These are phyloP conservation scores for Acanthurus leucopareius DNA, from an alignment of 2,797 vertebrate genomes.

Conservation along the genomic window DNA sequence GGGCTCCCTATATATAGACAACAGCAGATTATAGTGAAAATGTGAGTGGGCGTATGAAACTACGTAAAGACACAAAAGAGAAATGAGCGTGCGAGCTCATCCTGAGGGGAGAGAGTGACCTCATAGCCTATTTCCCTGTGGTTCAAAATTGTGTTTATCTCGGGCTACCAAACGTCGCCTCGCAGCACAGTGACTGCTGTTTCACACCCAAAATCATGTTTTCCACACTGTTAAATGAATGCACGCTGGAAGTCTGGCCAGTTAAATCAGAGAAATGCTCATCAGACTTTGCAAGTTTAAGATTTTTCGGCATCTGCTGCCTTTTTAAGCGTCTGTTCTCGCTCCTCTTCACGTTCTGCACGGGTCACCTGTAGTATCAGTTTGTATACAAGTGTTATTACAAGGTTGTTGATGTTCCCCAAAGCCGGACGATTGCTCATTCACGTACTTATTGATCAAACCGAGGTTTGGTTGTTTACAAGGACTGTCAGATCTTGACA, in stretches of 20 bases:
- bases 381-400: conserved; percentile 27
- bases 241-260: conserved; percentile 10
- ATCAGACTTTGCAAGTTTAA: conserved; percentile 4
- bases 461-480: conserved; percentile 24
- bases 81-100: conserved; percentile 36
- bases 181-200: conserved; percentile 14
- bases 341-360: not conserved
- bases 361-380: conserved; percentile 19
- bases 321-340: not conserved
- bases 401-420: not conserved
- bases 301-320: not conserved
- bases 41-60: conserved; percentile 60
- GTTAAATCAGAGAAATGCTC: not conserved
- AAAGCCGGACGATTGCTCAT: conserved; percentile 20
- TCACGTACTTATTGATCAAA: conserved; percentile 35
- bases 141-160: conserved; percentile 41
- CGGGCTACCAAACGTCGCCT: conserved; percentile 17
- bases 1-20: conserved; percentile 53
- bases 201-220: conserved; percentile 4
- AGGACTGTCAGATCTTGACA: conserved; percentile 35
- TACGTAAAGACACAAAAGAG: conserved; percentile 39
- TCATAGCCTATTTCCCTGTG: conserved; percentile 50
- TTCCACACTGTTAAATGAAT: conserved; percentile 14
- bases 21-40: conserved; percentile 57
- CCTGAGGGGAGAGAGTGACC: conserved; percentile 58